Evolutionary conservation across 2,113 vertebrate species (phyloP).

Genomic region (Tyto alba): DNA sequence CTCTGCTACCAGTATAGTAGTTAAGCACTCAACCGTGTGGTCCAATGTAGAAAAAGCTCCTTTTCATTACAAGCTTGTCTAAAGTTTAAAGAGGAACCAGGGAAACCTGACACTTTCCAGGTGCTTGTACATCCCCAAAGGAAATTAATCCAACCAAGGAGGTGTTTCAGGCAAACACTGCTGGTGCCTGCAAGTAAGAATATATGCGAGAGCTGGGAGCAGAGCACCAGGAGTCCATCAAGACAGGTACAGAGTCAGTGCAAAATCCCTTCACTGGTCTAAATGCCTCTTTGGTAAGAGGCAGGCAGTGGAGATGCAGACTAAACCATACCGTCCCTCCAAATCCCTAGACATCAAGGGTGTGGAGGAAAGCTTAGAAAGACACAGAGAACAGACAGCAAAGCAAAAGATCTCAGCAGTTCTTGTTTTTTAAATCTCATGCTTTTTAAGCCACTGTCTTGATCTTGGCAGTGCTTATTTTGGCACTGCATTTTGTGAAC

Average conservation of each 20-base stretch:
- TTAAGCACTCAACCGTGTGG: neutral
- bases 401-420: constrained; percentile 13
- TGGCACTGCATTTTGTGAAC: constrained; percentile 27
- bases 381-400: constrained; percentile 1
- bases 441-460: constrained; percentile 52
- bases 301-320: neutral
- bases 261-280: neutral
- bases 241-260: neutral
- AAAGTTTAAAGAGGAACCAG: neutral
- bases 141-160: neutral
- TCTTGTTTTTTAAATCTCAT: neutral
- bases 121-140: neutral
- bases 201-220: neutral
- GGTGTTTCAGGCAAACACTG: neutral
- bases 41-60: neutral
- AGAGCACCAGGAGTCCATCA: neutral
- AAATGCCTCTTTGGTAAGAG: neutral
- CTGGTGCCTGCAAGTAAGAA: neutral
- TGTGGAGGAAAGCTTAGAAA: neutral
- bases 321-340: neutral
- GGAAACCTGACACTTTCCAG: neutral
- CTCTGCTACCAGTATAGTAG: neutral
- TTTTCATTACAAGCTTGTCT: neutral
- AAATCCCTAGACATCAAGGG: neutral
- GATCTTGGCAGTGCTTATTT: constrained; percentile 44